Conservation (phyloP, 2,888 invertebrate genomes). For the Creontiades dilutus region DNA sequence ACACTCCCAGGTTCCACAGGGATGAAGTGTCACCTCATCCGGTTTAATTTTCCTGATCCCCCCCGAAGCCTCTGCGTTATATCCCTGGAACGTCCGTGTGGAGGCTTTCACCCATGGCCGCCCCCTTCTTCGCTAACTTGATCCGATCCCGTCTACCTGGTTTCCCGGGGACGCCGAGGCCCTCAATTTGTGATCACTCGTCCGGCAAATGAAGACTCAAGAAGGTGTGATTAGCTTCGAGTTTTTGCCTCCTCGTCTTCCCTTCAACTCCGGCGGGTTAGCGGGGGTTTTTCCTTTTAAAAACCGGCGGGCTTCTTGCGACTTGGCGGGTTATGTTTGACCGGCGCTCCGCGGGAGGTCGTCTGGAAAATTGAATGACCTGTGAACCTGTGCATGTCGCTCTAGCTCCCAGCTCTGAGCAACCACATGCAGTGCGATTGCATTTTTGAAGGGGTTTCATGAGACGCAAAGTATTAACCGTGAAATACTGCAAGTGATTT, state of each 20-base stretch:
- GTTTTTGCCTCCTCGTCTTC: slow-evolving; percentile 24
- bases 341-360: neutral
- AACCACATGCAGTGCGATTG: no score
- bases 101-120: slow-evolving; percentile 29
- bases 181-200: slow-evolving; percentile 66
- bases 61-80: neutral
- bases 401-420: neutral
- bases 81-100: slow-evolving; percentile 12
- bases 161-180: neutral
- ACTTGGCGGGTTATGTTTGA: slow-evolving; percentile 5
- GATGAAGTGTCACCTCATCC: slow-evolving; percentile 18
- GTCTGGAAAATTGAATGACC: slow-evolving; percentile 5
- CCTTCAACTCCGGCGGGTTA: neutral
- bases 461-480: no score
- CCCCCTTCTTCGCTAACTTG: slow-evolving; percentile 43
- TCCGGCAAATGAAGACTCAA: slow-evolving; percentile 67
- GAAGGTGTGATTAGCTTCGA: slow-evolving; percentile 53
- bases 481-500: no score
- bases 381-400: neutral
- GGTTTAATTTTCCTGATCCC: slow-evolving; percentile 35
- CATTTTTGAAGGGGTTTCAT: no score
- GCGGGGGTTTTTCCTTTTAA: neutral
- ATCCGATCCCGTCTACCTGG: slow-evolving; percentile 42
- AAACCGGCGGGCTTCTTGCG: neutral
- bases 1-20: slow-evolving; percentile 21